These are phyloP conservation scores for Ametastegia equiseti DNA, from an alignment of 2,888 invertebrate genomes.

Conservation along the genomic window DNA sequence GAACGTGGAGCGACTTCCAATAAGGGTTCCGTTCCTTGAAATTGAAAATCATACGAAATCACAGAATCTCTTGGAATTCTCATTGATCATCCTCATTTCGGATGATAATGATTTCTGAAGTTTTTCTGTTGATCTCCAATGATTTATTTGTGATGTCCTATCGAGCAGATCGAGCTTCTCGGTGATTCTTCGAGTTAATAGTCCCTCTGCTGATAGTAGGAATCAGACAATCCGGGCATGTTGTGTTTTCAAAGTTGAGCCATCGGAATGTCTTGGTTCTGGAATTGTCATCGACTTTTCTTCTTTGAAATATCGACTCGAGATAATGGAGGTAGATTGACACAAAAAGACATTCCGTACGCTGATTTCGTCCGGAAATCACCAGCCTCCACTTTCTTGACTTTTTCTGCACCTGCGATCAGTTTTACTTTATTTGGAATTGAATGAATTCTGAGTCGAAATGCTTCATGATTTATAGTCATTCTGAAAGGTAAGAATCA, in stretches of 20 bases:
- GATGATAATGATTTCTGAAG: no score
- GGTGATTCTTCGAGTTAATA: no score
- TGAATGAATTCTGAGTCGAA: background rate
- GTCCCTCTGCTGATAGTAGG: no score
- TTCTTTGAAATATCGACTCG: background rate
- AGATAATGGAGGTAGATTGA: constrained; percentile 7
- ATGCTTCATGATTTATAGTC: background rate
- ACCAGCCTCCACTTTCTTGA: background rate
- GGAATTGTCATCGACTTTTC: constrained; percentile 19
- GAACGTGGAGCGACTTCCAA: no score
- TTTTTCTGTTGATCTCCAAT: no score
- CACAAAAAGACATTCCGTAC: background rate
- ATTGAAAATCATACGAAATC: no score
- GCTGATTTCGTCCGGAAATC: background rate
- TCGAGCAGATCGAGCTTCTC: no score
- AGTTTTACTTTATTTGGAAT: background rate
- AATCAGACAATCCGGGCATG: no score
- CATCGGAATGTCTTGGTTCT: constrained; percentile 6
- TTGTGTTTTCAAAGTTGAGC: background rate
- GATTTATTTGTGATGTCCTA: no score
- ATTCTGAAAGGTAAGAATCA: background rate
- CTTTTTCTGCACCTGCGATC: background rate
- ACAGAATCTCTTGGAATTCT: no score
- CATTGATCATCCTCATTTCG: no score
- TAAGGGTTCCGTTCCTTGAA: no score